These are phyloP conservation scores for Drosophila athabasca DNA, from an alignment of 1,140 invertebrate genomes.

Conservation along the genomic window DNA sequence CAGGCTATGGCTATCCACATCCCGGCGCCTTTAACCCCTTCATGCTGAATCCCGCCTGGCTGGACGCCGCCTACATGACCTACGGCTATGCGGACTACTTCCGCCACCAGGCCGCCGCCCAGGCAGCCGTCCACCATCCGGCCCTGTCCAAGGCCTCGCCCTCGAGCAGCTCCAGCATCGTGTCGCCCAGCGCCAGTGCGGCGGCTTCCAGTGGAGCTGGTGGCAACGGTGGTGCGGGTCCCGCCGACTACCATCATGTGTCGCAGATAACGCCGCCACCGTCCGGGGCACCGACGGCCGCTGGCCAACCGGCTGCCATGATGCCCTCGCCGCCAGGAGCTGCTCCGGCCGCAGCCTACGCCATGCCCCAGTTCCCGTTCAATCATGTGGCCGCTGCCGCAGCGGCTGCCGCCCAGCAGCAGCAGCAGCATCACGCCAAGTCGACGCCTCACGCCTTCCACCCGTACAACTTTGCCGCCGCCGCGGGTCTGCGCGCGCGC, in stretches of 20 bases:
- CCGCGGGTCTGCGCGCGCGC: conserved; percentile 76
- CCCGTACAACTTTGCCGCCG: conserved; percentile 79
- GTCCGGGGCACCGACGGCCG: conserved; percentile 44
- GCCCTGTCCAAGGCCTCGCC: conserved; percentile 86
- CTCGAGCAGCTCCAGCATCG: background rate
- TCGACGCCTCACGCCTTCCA: conserved; percentile 75
- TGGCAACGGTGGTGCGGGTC: conserved; percentile 51
- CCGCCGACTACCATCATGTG: conserved; percentile 35
- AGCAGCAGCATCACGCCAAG: conserved; percentile 34
- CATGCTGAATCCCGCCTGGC: conserved; percentile 89
- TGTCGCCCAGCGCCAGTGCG: background rate
- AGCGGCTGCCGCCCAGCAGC: conserved; percentile 80
- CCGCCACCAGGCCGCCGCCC: conserved; percentile 77
- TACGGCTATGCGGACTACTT: conserved; percentile 88
- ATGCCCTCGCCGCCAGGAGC: conserved; percentile 84
- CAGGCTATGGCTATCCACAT: conserved; percentile 89
- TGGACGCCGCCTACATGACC: conserved; percentile 89
- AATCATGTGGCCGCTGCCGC: conserved; percentile 84
- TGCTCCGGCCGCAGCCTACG: conserved; percentile 60
- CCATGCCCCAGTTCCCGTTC: conserved; percentile 84
- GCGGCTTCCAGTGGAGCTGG: background rate
- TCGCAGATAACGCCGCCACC: conserved; percentile 44
- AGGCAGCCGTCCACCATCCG: conserved; percentile 81
- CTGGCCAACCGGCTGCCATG: conserved; percentile 52
- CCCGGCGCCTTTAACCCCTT: conserved; percentile 88